Conservation (phyloP, 2,113 vertebrate species). For the Paedocypris sp. region DNA sequence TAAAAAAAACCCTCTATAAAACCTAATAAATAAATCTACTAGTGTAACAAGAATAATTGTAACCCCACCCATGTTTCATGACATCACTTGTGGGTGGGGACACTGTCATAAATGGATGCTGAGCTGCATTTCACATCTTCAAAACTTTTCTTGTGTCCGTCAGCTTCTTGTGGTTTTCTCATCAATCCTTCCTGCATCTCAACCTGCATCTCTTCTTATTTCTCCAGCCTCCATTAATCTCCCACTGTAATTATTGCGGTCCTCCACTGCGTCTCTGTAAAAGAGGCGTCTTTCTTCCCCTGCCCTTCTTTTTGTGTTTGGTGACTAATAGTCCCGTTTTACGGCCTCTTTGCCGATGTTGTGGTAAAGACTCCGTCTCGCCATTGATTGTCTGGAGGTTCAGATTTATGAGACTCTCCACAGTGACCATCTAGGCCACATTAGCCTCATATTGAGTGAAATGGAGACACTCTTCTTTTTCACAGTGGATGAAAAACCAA, state of each 20-base stretch:
- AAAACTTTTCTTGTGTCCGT: neutral
- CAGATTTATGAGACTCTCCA: conserved; percentile 21
- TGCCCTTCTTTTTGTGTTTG: neutral
- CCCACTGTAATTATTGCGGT: conserved; percentile 3
- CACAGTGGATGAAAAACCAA: neutral
- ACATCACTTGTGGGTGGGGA: too few relatives aligned
- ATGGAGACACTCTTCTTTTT: neutral
- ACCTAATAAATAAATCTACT: too few relatives aligned
- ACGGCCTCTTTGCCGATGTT: neutral
- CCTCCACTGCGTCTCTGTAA: conserved; percentile 7
- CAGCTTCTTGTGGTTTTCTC: conserved; percentile 5
- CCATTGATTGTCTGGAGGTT: conserved; percentile 15
- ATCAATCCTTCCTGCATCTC: conserved; percentile 16
- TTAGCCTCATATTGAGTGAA: conserved; percentile 4
- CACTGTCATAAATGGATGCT: neutral
- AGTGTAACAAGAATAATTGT: too few relatives aligned
- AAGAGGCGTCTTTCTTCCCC: neutral
- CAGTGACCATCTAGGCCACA: conserved; percentile 1
- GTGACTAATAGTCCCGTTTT: conserved; percentile 19
- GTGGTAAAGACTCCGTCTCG: conserved; percentile 6
- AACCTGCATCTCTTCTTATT: conserved; percentile 21
- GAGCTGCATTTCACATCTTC: too few relatives aligned
- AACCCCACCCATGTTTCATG: too few relatives aligned
- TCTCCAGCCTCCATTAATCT: neutral
- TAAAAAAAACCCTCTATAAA: too few relatives aligned